Conservation (phyloP, 2,888 invertebrate species). For the Iphiclides podalirius region DNA sequence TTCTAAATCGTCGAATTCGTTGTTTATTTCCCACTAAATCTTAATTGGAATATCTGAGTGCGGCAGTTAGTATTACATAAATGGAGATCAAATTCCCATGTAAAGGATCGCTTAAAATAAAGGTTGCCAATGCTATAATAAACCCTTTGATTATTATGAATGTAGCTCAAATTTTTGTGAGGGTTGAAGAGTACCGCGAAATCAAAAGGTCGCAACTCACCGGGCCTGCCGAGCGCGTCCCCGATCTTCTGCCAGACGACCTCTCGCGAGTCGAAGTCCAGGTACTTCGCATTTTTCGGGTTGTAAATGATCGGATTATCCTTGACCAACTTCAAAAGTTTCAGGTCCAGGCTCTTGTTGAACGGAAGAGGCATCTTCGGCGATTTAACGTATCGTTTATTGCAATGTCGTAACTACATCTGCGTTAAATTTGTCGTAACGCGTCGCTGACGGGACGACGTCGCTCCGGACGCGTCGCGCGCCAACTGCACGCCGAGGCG, state of each 20-base stretch:
- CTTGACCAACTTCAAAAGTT: slow-evolving; percentile 53
- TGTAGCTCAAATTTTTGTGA: neutral
- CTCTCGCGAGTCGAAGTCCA: slow-evolving; percentile 57
- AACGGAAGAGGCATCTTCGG: slow-evolving; percentile 56
- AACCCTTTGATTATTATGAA: neutral
- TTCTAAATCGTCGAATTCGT: too few species aligned
- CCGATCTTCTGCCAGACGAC: slow-evolving; percentile 69
- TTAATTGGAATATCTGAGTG: too few species aligned
- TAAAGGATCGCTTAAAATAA: too few species aligned
- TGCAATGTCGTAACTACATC: too few species aligned
- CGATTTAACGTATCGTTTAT: neutral
- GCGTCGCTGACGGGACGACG: slow-evolving; percentile 4
- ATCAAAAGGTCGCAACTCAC: slow-evolving; percentile 41
- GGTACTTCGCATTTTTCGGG: slow-evolving; percentile 52
- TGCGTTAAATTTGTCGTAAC: too few species aligned
- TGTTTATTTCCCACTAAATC: too few species aligned
- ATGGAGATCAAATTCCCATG: too few species aligned
- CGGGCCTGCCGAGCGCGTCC: slow-evolving; percentile 53
- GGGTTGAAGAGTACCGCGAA: too few species aligned
- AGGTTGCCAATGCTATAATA: too few species aligned
- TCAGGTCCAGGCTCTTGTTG: slow-evolving; percentile 52
- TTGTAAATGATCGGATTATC: slow-evolving; percentile 58
- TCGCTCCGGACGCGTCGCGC: slow-evolving; percentile 29
- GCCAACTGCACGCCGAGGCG: slow-evolving; percentile 21
- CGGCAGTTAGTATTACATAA: too few species aligned